Conservation (phyloP, 1,140 invertebrate genomes). For the Drosophila setifemur region DNA sequence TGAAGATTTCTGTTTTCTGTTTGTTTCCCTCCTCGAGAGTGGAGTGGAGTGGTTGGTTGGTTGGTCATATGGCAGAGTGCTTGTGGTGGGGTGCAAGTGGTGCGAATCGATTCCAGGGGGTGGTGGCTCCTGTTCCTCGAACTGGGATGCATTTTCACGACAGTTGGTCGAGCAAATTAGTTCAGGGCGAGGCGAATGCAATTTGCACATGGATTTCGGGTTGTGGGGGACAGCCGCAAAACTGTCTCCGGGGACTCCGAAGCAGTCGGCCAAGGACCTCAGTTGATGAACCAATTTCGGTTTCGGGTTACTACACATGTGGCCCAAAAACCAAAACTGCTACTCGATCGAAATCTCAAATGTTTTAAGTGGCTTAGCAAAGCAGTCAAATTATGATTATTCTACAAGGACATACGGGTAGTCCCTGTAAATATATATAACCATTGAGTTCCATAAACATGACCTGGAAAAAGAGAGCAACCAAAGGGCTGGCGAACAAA, state of each 20-base stretch:
- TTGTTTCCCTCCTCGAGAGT: not conserved
- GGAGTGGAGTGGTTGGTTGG: conserved; percentile 29
- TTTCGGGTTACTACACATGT: not conserved
- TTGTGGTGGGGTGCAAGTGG: conserved; percentile 3
- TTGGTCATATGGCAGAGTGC: conserved; percentile 5
- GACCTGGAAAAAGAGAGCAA: no score
- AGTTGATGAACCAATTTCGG: not conserved
- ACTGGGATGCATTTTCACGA: conserved; percentile 45
- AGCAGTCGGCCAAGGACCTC: not conserved
- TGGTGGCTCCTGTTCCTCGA: not conserved
- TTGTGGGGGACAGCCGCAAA: conserved; percentile 16
- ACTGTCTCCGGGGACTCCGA: conserved; percentile 8
- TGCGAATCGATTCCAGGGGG: not conserved
- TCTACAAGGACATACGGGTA: no score
- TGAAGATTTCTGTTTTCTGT: conserved; percentile 20
- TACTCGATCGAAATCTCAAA: no score
- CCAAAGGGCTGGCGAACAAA: conserved; percentile 1
- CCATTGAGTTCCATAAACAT: no score
- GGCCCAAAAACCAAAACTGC: no score
- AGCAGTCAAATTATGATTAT: no score
- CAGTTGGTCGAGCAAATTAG: conserved; percentile 61
- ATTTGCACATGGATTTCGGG: conserved; percentile 26
- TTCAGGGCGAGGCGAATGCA: conserved; percentile 37
- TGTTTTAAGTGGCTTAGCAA: no score
- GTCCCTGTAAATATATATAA: no score